A percentile compares a stretch with the other conserved stretches of the same genome.
Conservation (phyloP, 2,888 invertebrate genomes). For the Platycheirus albimanus region DNA sequence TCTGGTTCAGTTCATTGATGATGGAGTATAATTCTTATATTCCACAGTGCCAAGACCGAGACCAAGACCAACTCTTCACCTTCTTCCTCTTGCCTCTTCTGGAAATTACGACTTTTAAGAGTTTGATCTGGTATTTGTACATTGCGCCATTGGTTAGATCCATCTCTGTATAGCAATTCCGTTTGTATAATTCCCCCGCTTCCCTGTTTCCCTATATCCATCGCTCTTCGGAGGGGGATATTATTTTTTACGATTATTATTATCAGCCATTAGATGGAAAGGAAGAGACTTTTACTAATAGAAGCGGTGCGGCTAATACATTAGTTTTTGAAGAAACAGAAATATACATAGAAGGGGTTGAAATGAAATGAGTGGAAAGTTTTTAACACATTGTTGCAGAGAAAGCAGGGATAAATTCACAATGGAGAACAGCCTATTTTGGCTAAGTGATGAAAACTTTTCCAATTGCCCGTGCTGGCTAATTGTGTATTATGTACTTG, state of each 20-base stretch:
- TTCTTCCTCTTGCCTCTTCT: constrained; percentile 16
- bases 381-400: constrained; percentile 56
- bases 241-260: constrained; percentile 73
- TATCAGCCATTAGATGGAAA: constrained; percentile 56
- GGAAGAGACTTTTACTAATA: constrained; percentile 34
- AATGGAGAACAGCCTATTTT: constrained; percentile 56
- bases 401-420: constrained; percentile 55
- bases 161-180: constrained; percentile 50
- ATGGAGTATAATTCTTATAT: constrained; percentile 55
- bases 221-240: constrained; percentile 44
- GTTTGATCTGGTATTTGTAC: constrained; percentile 66
- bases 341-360: constrained; percentile 54
- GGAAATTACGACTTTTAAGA: constrained; percentile 51
- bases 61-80: too few relatives aligned
- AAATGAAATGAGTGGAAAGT: constrained; percentile 53
- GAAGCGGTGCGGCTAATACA: constrained; percentile 43
- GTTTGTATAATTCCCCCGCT: too few relatives aligned
- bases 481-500: constrained; percentile 65
- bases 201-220: too few relatives aligned
- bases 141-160: constrained; percentile 59
- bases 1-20: constrained; percentile 60
- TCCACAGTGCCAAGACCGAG: too few relatives aligned
- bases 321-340: too few relatives aligned
- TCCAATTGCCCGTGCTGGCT: constrained; percentile 60
- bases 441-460: constrained; percentile 72